Percentiles rank a stretch among this genome's conserved stretches.
These are phyloP conservation scores for Rutilus rutilus DNA, from an alignment of 2,113 vertebrate genomes.

Conservation along the genomic window DNA sequence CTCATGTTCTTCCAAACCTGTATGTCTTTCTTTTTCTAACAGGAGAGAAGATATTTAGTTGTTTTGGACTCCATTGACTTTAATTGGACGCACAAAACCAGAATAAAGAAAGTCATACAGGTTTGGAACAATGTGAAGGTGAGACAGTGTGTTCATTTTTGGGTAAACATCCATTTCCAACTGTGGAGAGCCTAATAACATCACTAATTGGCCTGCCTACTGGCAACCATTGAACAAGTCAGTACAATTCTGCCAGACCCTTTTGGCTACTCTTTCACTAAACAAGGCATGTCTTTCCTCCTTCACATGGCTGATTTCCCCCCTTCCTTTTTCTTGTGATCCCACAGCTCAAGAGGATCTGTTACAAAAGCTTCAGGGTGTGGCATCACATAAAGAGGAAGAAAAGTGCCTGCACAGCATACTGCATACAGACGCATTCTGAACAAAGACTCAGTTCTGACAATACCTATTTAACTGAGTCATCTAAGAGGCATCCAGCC, in stretches of 20 bases:
- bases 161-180: not conserved
- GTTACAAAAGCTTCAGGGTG: conserved; percentile 37
- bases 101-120: not conserved
- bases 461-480: not conserved
- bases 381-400: conserved; percentile 38
- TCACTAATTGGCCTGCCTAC: conserved; percentile 23
- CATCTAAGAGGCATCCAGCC: not conserved
- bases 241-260: not conserved
- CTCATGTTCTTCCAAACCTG: not conserved
- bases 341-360: conserved; percentile 22
- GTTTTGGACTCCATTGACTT: not conserved
- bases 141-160: not conserved
- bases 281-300: not conserved
- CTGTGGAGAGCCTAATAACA: conserved; percentile 15
- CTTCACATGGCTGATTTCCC: not conserved
- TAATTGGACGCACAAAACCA: not conserved
- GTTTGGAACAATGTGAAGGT: not conserved
- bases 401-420: conserved; percentile 22
- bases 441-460: not conserved
- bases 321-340: conserved; percentile 8
- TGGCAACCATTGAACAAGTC: conserved; percentile 4
- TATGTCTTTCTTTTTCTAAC: not conserved
- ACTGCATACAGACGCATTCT: not conserved
- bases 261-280: not conserved
- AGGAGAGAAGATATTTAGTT: too few relatives aligned